Evolutionary conservation across 2,113 vertebrate genomes (phyloP).

Genomic region (Xiphorhynchus elegans): DNA sequence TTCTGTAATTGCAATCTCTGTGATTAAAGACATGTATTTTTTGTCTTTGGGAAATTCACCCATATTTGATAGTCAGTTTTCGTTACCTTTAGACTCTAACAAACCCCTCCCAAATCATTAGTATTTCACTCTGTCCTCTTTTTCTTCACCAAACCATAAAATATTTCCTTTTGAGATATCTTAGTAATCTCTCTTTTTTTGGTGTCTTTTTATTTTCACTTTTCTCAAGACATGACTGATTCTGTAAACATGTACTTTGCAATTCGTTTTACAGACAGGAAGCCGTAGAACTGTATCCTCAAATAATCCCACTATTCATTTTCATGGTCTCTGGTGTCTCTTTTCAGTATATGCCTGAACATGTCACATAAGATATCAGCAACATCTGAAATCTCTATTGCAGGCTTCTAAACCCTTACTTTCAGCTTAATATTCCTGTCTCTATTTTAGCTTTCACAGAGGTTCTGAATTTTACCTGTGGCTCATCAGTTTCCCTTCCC

Average conservation of each 20-base stretch:
- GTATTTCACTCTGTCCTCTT: background rate
- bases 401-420: background rate
- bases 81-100: background rate
- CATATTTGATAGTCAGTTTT: background rate
- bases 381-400: background rate
- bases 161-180: background rate
- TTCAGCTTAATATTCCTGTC: background rate
- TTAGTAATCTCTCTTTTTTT: background rate
- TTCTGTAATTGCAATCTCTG: background rate
- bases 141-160: background rate
- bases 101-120: background rate
- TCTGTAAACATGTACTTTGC: background rate
- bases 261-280: background rate
- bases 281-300: background rate
- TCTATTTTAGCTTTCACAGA: background rate
- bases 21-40: background rate
- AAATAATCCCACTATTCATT: background rate
- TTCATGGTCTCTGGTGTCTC: background rate
- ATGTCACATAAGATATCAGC: background rate
- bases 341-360: background rate
- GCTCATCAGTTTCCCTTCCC: background rate
- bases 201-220: background rate
- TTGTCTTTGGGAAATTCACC: background rate
- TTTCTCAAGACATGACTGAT: background rate
- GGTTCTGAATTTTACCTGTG: background rate